Evolutionary conservation across 1,140 invertebrate genomes (phyloP).

Genomic region (Eurosta solidaginis): DNA sequence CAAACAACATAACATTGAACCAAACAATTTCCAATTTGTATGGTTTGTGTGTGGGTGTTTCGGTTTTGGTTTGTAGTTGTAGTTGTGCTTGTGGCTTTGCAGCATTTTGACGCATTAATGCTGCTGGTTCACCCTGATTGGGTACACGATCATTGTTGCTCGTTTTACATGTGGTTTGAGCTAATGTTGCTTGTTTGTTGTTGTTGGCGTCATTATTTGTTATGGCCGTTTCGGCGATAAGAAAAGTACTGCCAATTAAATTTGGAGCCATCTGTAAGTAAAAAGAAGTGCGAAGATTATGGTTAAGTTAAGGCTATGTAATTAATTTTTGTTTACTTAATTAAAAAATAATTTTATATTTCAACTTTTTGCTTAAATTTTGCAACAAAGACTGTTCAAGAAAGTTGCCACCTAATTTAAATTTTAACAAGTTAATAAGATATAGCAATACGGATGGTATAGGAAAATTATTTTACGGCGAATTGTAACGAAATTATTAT

Average conservation of each 20-base stretch:
- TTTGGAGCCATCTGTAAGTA: conserved; percentile 54
- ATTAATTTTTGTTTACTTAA: neutral
- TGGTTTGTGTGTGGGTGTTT: conserved; percentile 36
- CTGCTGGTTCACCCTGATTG: conserved; percentile 17
- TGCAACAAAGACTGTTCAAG: neutral
- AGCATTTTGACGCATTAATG: neutral
- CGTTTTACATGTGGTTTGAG: conserved; percentile 32
- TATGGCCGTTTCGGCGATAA: conserved; percentile 54
- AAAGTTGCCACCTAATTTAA: too few species aligned
- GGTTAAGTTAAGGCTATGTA: too few species aligned
- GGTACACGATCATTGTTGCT: conserved; percentile 26
- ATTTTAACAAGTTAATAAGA: too few species aligned
- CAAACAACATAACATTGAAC: conserved; percentile 74
- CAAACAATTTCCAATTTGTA: conserved; percentile 68
- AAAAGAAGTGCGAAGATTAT: neutral
- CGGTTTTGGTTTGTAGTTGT: neutral
- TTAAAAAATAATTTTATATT: neutral
- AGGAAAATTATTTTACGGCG: too few species aligned
- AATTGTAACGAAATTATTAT: too few species aligned
- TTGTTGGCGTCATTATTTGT: conserved; percentile 49
- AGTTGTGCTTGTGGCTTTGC: conserved; percentile 22
- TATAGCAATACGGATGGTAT: too few species aligned
- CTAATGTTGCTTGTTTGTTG: conserved; percentile 25
- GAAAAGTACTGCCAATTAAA: conserved; percentile 56
- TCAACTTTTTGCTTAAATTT: neutral